phyloP scores from a whole-genome alignment of 2,888 invertebrate species.

The Hyles lineata region DNA sequence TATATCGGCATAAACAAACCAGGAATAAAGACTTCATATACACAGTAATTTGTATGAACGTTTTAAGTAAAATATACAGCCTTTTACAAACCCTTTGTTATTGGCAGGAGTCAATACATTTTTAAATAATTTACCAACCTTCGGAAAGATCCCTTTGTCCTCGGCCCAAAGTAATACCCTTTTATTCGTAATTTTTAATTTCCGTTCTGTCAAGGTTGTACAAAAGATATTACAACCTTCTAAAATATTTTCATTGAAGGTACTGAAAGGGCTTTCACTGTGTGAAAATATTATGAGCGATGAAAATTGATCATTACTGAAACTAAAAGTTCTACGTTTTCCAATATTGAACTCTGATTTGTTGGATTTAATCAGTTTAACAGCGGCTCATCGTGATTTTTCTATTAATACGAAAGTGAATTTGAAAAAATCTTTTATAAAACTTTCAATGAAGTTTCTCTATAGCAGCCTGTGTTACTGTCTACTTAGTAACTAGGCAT shows the following conservation, averaged over 20 bases:
- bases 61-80: background rate
- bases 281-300: background rate
- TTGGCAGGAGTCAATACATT: background rate
- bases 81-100: background rate
- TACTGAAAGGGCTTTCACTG: slow-evolving; percentile 45
- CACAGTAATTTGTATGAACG: too few relatives aligned
- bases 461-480: background rate
- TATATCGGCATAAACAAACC: too few relatives aligned
- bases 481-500: background rate
- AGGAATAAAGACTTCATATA: too few relatives aligned
- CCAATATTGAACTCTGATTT: background rate
- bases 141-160: slow-evolving; percentile 16
- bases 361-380: background rate
- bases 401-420: background rate
- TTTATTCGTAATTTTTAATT: slow-evolving; percentile 55
- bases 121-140: background rate
- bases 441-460: background rate
- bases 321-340: background rate
- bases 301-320: slow-evolving; percentile 33
- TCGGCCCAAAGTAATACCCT: slow-evolving; percentile 36
- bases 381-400: background rate
- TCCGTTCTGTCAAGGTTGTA: slow-evolving; percentile 43
- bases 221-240: slow-evolving; percentile 45
- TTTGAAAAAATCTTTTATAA: background rate
- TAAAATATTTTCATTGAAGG: slow-evolving; percentile 49